Evolutionary conservation across 2,888 invertebrate species (phyloP), one percentile per base, ranked within the genome.

Genomic region (Magallana nippona): DNA sequence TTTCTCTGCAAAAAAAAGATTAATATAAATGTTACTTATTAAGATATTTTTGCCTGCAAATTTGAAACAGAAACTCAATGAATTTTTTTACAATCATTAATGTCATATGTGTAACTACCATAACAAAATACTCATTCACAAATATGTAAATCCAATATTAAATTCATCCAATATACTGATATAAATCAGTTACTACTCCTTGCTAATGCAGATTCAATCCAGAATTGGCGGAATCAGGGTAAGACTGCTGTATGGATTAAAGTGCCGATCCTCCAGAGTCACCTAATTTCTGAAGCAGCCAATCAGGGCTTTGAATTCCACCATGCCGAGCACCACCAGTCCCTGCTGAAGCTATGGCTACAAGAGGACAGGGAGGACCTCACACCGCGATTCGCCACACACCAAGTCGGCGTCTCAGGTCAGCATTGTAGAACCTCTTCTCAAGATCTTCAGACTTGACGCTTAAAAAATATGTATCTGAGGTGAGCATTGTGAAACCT

Each of bases 361-460:
- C 63, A 87, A 13, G 80, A 85, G 1, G 27, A 78, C 2, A 79
- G 82, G 19, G 83, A 82, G 17, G 91, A 90, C 81, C 86, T 84
- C 19, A 89, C 92, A 10, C 94, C 93, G 0, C 86, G 84, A 71
- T 93, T 92, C 89, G 93, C 93, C 11, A 92, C 93, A 13, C 93
- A 93, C 84, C 93, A 93, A 81, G 87, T 94, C 13, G 94, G 94
- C 22, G 93, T 93, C 0, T 92, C 93, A 87, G 94, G 94, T 93
- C 83, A n/a, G 71, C 19, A 19, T 62, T 44, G 44, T 44, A 44
- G 44, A 44, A 44, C 8, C 44, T 44, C 8, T 8, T 44, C 44
- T 44, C 44, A 44, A 44, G 44, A 44, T 60, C 62, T 60, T 5
- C 10, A n/a, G 60, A n/a, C 19, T 3, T 60, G 60, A 60, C 60